Conservation (phyloP, 2,888 invertebrate species). For the Buathra laborator region DNA sequence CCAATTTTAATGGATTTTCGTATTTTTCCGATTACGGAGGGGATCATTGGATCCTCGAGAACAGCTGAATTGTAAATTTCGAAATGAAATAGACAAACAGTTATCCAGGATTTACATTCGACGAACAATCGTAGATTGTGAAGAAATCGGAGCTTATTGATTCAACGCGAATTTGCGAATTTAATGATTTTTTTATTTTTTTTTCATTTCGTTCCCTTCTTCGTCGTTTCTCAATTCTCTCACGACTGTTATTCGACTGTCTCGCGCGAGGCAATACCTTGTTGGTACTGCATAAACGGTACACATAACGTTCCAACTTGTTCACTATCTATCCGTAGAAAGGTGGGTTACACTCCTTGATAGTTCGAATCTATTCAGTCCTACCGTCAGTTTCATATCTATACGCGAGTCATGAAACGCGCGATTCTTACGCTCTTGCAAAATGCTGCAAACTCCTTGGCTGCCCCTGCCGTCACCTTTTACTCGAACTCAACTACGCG, state of each 20-base stretch:
- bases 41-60: no score
- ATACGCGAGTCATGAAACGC: slow-evolving; percentile 33
- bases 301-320: slow-evolving; percentile 29
- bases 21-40: no score
- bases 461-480: slow-evolving; percentile 30
- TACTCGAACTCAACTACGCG: slow-evolving; percentile 27
- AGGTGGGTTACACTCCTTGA: slow-evolving; percentile 42
- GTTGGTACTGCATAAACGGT: slow-evolving; percentile 11
- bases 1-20: no score
- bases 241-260: slow-evolving; percentile 55
- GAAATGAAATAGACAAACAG: background rate
- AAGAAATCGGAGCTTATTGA: background rate
- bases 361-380: background rate
- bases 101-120: background rate
- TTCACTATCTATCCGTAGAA: slow-evolving; percentile 19
- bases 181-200: slow-evolving; percentile 1
- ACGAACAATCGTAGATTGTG: background rate
- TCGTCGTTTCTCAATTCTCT: slow-evolving; percentile 50
- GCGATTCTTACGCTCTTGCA: slow-evolving; percentile 37
- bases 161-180: background rate
- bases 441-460: slow-evolving; percentile 48
- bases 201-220: slow-evolving; percentile 10
- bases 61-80: background rate
- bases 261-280: slow-evolving; percentile 57
- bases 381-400: background rate